Evolutionary conservation across 2,113 vertebrate species (phyloP), one percentile per base, ranked within the genome.

Genomic region (Proterorhinus semilunaris): DNA sequence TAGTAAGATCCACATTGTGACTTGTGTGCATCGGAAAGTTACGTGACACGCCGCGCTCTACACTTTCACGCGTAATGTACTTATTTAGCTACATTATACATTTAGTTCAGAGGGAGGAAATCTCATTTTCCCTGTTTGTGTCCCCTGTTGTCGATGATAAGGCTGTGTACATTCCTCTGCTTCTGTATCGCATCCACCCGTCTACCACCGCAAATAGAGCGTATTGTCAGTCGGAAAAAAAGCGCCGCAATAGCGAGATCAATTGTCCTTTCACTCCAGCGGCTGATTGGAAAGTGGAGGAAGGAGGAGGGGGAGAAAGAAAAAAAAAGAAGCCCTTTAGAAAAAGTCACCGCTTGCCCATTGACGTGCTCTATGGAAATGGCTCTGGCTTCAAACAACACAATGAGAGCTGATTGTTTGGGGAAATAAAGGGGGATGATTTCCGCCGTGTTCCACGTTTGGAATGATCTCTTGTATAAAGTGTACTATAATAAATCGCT

Each of bases 151-250:
- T 36, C 3, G 27, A 36, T 36, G 27, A 36, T 36, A 36, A 15
- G 42, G 42, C 27, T 44, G 36, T 43, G 57, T 7, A 45, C 8
- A 43, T 62, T 21, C 46, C 10, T 61, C 10, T 36, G 7, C 13
- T 46, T 53, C 36, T 12, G 27, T 65, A 49, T 53, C 11, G 48
- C 6, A 42, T 15, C 48, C 10, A 13, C 15, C 0, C 17, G 49
- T 21, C 17, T 42, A 21, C 45, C 10, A 66, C 10, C 21, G 42
- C 43, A 58, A 8, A 61, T 16, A 44, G 52, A 55, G 49, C 17
- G 45, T 67, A 59, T 57, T 76, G 43, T 69, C 45, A 50, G 54
- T 65, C 7, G 50, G 13, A 52, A 65, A 57, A 21, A 75, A 65
- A 50, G 43, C 58, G 45, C 11, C 47, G 69, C 53, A 62, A 66